A percentile compares a stretch with the other conserved stretches of the same genome.
Evolutionary conservation across 2,113 vertebrate genomes (phyloP).

Genomic region (Trachemys scripta): DNA sequence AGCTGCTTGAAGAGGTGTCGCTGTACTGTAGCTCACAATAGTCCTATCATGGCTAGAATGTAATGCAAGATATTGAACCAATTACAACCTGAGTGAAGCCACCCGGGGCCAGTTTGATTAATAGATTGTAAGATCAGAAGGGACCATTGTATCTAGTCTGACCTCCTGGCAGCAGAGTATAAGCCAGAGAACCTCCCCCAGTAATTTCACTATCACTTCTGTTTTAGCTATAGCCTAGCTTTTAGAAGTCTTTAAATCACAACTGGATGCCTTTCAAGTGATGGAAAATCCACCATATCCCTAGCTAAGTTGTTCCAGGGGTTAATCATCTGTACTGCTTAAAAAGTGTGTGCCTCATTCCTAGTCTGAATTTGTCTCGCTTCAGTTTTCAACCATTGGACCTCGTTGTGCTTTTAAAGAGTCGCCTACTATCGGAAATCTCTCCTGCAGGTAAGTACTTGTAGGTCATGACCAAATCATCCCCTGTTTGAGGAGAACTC

Average conservation of each 20-base stretch:
- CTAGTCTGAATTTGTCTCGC: not conserved
- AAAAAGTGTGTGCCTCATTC: not conserved
- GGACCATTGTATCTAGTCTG: not conserved
- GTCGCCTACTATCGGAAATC: not conserved
- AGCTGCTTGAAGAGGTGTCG: not conserved
- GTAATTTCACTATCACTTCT: not conserved
- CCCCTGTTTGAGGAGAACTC: no score
- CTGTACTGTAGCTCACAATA: not conserved
- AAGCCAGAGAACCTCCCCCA: fast-evolving
- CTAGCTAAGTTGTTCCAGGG: not conserved
- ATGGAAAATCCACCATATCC: not conserved
- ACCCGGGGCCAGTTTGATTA: fast-evolving
- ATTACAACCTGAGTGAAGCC: not conserved
- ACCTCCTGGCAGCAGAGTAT: fast-evolving
- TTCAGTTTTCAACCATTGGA: not conserved
- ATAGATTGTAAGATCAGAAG: not conserved
- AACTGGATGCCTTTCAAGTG: not conserved
- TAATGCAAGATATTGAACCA: not conserved
- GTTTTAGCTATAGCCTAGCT: not conserved
- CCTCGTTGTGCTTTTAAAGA: not conserved
- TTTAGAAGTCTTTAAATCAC: not conserved
- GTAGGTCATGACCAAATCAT: not conserved
- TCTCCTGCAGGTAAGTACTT: not conserved
- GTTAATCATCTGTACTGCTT: not conserved
- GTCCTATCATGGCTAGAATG: not conserved